Percentiles rank a stretch among this genome's conserved stretches.
Evolutionary conservation across 1,140 invertebrate genomes (phyloP).

Genomic region (Trichogramma pretiosum): DNA sequence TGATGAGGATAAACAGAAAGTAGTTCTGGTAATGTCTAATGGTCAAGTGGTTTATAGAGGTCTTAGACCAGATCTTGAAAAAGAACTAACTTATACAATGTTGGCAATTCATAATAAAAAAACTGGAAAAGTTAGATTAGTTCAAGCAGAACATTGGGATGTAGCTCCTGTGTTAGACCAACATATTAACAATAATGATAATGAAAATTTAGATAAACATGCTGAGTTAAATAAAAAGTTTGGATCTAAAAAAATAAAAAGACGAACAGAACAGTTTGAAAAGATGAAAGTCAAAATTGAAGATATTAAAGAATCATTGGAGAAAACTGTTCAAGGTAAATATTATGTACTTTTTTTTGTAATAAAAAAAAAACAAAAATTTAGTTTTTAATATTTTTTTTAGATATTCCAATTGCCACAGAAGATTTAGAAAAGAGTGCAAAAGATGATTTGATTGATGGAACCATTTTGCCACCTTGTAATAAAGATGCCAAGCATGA

Average conservation of each 20-base stretch:
- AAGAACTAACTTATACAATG: constrained; percentile 33
- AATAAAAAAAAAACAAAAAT: no score
- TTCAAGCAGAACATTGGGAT: constrained; percentile 34
- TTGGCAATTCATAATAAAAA: constrained; percentile 37
- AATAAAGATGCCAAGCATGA: constrained; percentile 40
- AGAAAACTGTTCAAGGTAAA: constrained; percentile 42
- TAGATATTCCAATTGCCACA: constrained; percentile 30
- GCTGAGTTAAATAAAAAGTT: constrained; percentile 44
- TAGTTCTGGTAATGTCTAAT: constrained; percentile 33
- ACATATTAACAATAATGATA: constrained; percentile 11
- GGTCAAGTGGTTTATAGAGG: constrained; percentile 38
- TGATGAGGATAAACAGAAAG: constrained; percentile 27
- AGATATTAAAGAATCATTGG: constrained; percentile 40
- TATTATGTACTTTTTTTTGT: no score
- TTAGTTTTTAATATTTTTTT: constrained; percentile 14
- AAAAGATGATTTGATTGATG: constrained; percentile 21
- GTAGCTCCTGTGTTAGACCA: constrained; percentile 35
- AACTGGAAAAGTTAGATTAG: constrained; percentile 32
- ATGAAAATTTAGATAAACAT: constrained; percentile 20
- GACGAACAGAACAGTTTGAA: constrained; percentile 44
- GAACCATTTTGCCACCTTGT: constrained; percentile 33
- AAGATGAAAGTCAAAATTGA: constrained; percentile 42
- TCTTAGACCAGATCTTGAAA: constrained; percentile 26
- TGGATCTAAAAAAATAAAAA: constrained; percentile 45
- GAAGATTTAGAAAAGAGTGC: constrained; percentile 21